Evolutionary conservation across 2,888 invertebrate species (phyloP), one percentile per base, ranked within the genome.

Genomic region (Dorcus hopei): DNA sequence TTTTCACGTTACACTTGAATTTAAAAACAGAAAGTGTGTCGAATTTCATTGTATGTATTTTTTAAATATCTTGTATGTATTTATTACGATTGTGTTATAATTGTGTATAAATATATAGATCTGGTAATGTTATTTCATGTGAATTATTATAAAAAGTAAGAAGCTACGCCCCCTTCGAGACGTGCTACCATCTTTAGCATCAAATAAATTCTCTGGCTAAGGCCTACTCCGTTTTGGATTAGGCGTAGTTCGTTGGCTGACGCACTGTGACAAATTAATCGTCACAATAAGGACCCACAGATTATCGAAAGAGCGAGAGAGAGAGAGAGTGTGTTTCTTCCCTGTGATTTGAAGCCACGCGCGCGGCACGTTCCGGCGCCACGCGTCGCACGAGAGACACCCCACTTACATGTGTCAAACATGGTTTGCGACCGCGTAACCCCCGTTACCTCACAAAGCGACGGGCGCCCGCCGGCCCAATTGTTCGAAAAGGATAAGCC

Each of bases 331-430:
- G 61, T 61, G 57, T 61, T 54, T 58, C 52, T 61, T 65, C 63
- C 63, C 61, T 65, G 62, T 62, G 62, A 65, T 65, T 65, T 58
- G 59, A 38, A 51, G 59, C 47, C 74, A 71, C 70, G 72, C 68
- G 69, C 62, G 41, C 49, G 64, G 45, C 74, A 71, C 74, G 72
- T 68, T 73, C 61, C 57, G 2, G 59, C 64, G 65, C 43, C 73
- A 66, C 72, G 73, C 71, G 72, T 23, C 62, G 61, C 49, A 53
- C 53, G 41, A 53, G 58, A 58, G 53, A 48, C 58, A 58, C 58
- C 74, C 74, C 76, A 76, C 75, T 76, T 76, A 76, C 76, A 76
- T 74, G 74, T 75, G 76, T 76, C 76, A 76, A 75, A 76, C 75
- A 75, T 74, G 67, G 71, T 76, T 75, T 72, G 63, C 57, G 59